phyloP scores from a whole-genome alignment of 2,797 vertebrate species.

The Gymnothorax reevesii region DNA sequence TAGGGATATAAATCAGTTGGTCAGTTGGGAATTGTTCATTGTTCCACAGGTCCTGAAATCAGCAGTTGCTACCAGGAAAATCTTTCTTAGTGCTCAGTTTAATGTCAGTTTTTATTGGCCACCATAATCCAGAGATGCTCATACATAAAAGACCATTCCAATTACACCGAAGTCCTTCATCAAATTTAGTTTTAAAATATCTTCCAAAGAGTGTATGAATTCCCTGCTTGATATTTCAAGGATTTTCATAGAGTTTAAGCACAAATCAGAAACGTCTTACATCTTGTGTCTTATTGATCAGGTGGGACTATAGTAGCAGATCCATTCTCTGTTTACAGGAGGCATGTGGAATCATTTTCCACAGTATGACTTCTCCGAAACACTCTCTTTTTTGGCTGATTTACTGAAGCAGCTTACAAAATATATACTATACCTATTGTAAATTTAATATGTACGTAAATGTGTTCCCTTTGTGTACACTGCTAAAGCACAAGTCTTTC shows the following conservation, averaged over 20 bases:
- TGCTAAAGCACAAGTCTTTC: background rate
- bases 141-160: background rate
- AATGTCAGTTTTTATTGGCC: background rate
- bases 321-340: background rate
- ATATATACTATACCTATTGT: background rate
- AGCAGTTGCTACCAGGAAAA: background rate
- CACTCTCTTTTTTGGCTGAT: too few relatives aligned
- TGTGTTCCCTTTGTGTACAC: background rate
- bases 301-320: background rate
- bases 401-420: background rate
- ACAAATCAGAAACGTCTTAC: background rate
- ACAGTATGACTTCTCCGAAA: background rate
- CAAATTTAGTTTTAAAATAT: background rate
- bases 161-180: background rate
- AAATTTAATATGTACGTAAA: background rate
- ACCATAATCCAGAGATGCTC: background rate
- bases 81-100: background rate
- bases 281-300: background rate
- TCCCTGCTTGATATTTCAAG: background rate
- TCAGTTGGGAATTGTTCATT: background rate
- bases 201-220: background rate
- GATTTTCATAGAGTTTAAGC: background rate
- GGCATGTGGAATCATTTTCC: background rate
- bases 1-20: background rate
- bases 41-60: background rate